These are phyloP conservation scores for Megaceryle alcyon DNA, from an alignment of 2,797 vertebrate genomes.

Conservation along the genomic window DNA sequence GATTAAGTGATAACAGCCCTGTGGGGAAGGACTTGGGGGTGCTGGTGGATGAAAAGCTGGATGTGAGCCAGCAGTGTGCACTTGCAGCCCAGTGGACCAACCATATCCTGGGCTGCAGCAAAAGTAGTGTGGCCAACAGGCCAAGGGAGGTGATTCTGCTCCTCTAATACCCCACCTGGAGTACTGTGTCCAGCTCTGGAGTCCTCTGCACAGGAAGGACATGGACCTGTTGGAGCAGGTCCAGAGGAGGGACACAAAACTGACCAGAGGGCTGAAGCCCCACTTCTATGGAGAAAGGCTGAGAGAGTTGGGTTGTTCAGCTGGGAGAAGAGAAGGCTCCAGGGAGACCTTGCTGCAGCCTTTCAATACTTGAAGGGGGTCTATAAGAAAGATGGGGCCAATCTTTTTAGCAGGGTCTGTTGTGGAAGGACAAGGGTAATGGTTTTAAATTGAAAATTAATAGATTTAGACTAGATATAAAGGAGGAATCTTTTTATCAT, in stretches of 20 bases:
- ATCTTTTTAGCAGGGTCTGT: too few relatives aligned
- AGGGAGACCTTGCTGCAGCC: neutral
- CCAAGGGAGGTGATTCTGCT: neutral
- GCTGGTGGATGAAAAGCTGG: neutral
- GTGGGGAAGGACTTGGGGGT: neutral
- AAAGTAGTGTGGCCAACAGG: neutral
- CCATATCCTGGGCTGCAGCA: neutral
- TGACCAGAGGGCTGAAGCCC: neutral
- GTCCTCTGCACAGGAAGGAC: neutral
- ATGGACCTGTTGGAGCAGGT: neutral
- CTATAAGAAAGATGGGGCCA: too few relatives aligned
- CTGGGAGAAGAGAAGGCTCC: neutral
- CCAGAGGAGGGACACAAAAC: neutral
- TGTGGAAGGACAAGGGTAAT: too few relatives aligned
- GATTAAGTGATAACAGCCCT: neutral
- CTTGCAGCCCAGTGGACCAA: neutral
- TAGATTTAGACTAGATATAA: too few relatives aligned
- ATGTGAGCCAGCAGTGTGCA: neutral
- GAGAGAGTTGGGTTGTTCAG: neutral
- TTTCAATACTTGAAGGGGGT: too few relatives aligned
- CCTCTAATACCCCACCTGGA: neutral
- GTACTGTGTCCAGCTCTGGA: neutral
- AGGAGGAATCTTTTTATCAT: neutral
- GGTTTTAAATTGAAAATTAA: too few relatives aligned
- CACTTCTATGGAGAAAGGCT: neutral